phyloP scores from a whole-genome alignment of 2,113 vertebrate genomes.

The Carassius auratus region DNA sequence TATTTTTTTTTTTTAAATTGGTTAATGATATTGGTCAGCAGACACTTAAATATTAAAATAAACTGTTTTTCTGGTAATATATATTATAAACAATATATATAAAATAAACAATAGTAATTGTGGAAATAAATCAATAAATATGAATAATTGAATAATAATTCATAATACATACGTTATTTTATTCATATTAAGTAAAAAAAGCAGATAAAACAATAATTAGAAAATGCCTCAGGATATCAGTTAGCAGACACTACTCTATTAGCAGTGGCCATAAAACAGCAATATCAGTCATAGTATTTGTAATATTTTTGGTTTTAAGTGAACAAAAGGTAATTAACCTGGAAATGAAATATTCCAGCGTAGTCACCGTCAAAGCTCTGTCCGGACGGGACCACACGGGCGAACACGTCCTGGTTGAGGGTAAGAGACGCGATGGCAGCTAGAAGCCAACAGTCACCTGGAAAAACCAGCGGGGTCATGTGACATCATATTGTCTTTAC shows the following conservation, averaged over 20 bases:
- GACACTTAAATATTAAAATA: no score
- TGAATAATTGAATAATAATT: not conserved
- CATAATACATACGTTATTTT: not conserved
- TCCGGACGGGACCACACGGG: slow-evolving; percentile 78
- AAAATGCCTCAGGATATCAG: not conserved
- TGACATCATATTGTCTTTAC: not conserved
- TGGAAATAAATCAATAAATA: not conserved
- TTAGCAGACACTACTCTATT: not conserved
- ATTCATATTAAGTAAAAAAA: not conserved
- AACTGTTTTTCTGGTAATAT: no score
- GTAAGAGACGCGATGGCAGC: slow-evolving; percentile 86
- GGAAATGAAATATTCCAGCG: slow-evolving; percentile 86
- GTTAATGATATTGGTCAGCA: no score
- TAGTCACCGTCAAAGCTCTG: slow-evolving; percentile 83
- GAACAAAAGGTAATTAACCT: slow-evolving; percentile 65
- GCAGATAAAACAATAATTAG: not conserved
- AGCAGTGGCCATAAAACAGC: not conserved
- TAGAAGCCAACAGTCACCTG: slow-evolving; percentile 88
- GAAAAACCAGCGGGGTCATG: not conserved
- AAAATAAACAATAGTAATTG: no score
- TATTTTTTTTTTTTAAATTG: no score
- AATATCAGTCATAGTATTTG: not conserved
- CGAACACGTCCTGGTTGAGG: slow-evolving; percentile 80
- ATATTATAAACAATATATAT: no score
- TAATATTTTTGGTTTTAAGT: not conserved